Conservation (phyloP, 2,113 vertebrate species). For the Nannospalax galili region DNA sequence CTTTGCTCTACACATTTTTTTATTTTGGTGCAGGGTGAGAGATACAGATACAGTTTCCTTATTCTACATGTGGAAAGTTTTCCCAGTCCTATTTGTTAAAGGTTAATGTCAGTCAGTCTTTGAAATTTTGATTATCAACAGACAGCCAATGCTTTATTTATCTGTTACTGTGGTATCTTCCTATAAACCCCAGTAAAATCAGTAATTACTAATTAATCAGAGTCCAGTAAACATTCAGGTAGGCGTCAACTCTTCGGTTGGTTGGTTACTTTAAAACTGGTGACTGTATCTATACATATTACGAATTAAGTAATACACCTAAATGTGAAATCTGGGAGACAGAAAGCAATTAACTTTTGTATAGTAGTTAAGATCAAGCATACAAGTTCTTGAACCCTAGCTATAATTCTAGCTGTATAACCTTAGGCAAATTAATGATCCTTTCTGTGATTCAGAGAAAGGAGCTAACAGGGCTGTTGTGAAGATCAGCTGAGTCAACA, state of each 20-base stretch:
- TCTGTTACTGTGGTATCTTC: neutral
- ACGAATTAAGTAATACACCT: slow-evolving; percentile 9
- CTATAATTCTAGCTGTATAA: neutral
- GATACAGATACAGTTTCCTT: neutral
- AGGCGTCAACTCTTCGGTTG: neutral
- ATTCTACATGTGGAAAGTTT: neutral
- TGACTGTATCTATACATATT: neutral
- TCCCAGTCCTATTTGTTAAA: neutral
- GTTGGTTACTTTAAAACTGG: neutral
- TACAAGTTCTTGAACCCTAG: slow-evolving; percentile 40
- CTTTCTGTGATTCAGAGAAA: slow-evolving; percentile 44
- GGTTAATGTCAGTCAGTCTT: neutral
- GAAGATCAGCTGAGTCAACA: neutral
- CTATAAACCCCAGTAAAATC: neutral
- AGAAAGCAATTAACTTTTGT: neutral
- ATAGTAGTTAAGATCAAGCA: slow-evolving; percentile 23
- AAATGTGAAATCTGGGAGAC: slow-evolving; percentile 22
- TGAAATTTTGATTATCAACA: slow-evolving; percentile 37
- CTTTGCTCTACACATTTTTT: neutral
- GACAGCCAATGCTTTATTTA: neutral
- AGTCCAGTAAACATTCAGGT: neutral
- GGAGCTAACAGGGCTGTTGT: neutral
- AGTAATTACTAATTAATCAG: neutral
- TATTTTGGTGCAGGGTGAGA: neutral
- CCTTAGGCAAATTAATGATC: neutral